Evolutionary conservation across 2,113 vertebrate genomes (phyloP), one percentile per base, ranked within the genome.

Genomic region (Laticauda colubrina): DNA sequence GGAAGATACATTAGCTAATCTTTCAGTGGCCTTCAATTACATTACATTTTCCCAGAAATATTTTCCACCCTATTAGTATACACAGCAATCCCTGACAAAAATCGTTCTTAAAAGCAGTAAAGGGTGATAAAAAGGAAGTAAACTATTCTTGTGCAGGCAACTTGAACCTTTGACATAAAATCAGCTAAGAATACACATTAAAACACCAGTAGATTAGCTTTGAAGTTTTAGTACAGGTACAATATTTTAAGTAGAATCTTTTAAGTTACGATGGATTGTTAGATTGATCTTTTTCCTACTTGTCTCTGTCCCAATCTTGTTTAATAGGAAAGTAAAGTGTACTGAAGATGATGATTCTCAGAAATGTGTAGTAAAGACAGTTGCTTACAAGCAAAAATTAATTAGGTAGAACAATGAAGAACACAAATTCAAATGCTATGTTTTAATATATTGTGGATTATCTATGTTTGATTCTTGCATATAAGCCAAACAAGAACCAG

Each of bases 31-130:
- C 90, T 92, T 96, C 94, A 94, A 88, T 24, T 56, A 87, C 94
- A 95, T 95, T 95, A 95, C 4, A 8, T 95, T 97, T 97, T 96
- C 96, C 96, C 91, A 97, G 96, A 97, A 97, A 97, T 93, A 94
- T 97, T 97, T 97, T 98, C 97, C 96, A 94, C 86, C 96, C 96
- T 97, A 96, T 96, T 97, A 95, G 95, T 95, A 96, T 94, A 93
- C 95, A 97, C 96, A 94, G n/a, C 23, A 2, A 92, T 51, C 45
- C 90, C 9, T 0, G 0, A 57, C 15, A 89, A 93, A 94, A 95
- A 57, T 23, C 43, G 53, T 57, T 64, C 43, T 90, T 69, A 90
- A 90, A 90, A n/a, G 89, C 26, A 51, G 26, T 53, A 90, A 51
- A 51, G 20, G 92, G 18, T 0, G 0, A 51, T 14, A 88, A 94